Percentiles rank a stretch among this genome's conserved stretches.
Evolutionary conservation across 2,888 invertebrate species (phyloP).

Genomic region (Dioctria rufipes): DNA sequence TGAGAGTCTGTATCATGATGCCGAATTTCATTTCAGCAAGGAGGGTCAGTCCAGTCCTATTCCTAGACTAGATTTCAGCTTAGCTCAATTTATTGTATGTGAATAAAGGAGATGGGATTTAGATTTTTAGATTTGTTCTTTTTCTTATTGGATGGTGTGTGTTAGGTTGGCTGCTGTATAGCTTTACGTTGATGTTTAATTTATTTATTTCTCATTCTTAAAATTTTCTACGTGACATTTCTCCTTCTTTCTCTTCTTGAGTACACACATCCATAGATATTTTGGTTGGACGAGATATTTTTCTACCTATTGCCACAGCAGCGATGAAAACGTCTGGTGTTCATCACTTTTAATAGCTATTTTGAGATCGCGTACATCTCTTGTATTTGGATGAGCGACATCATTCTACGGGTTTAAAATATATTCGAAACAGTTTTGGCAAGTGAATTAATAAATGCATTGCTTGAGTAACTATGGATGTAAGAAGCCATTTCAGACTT

Average conservation of each 20-base stretch:
- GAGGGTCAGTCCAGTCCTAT: conserved; percentile 27
- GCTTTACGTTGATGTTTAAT: conserved; percentile 7
- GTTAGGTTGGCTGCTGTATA: neutral
- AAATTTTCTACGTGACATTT: conserved; percentile 27
- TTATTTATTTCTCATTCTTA: conserved; percentile 20
- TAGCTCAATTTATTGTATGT: conserved; percentile 2
- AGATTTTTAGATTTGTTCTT: conserved; percentile 4
- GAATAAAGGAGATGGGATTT: neutral
- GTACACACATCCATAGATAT: neutral
- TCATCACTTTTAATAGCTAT: conserved; percentile 32
- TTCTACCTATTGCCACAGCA: conserved; percentile 1
- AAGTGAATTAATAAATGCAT: neutral
- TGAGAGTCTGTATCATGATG: conserved; percentile 60
- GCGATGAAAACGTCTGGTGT: conserved; percentile 14
- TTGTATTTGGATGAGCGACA: conserved; percentile 36
- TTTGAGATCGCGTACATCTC: conserved; percentile 21
- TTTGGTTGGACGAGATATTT: conserved; percentile 11
- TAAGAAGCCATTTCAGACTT: neutral
- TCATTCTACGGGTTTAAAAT: conserved; percentile 1
- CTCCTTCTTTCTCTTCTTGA: neutral
- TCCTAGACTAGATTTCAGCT: conserved; percentile 35
- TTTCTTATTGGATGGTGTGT: neutral
- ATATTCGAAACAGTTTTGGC: conserved; percentile 36
- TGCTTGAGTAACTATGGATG: neutral
- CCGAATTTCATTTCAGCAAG: conserved; percentile 16